A percentile compares a stretch with the other conserved stretches of the same genome.
Conservation (phyloP, 2,797 vertebrate genomes). For the Chrysocyon brachyurus region DNA sequence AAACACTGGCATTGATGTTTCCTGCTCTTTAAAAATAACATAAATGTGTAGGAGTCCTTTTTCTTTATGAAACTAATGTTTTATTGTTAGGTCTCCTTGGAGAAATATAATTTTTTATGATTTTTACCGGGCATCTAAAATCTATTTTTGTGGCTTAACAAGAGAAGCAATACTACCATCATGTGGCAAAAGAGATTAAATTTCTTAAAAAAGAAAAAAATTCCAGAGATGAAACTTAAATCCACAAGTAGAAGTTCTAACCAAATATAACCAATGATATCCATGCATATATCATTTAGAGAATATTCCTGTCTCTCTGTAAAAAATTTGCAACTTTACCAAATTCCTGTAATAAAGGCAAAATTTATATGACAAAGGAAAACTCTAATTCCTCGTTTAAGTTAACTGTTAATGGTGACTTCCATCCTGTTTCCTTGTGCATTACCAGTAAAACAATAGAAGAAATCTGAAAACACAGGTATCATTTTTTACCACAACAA, state of each 20-base stretch:
- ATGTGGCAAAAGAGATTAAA: conserved; percentile 78
- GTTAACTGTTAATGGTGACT: background rate
- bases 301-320: background rate
- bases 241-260: background rate
- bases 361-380: conserved; percentile 48
- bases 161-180: conserved; percentile 87
- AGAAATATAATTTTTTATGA: conserved; percentile 29
- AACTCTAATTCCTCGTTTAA: background rate
- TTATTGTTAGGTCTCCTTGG: conserved; percentile 59
- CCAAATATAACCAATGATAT: background rate
- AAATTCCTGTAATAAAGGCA: conserved; percentile 43
- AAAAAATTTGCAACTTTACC: conserved; percentile 42
- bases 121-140: conserved; percentile 42
- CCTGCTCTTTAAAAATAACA: conserved; percentile 77
- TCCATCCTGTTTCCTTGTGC: background rate
- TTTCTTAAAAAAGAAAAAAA: background rate
- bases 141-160: conserved; percentile 41
- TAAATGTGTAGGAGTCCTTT: conserved; percentile 35
- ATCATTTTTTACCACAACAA: background rate
- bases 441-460: conserved; percentile 43
- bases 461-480: background rate
- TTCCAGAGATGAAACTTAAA: background rate
- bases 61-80: conserved; percentile 59
- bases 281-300: background rate
- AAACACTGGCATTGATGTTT: conserved; percentile 47